Base-by-base conservation (phyloP, 2,888 invertebrate species). In the Perdita meconis region DNA sequence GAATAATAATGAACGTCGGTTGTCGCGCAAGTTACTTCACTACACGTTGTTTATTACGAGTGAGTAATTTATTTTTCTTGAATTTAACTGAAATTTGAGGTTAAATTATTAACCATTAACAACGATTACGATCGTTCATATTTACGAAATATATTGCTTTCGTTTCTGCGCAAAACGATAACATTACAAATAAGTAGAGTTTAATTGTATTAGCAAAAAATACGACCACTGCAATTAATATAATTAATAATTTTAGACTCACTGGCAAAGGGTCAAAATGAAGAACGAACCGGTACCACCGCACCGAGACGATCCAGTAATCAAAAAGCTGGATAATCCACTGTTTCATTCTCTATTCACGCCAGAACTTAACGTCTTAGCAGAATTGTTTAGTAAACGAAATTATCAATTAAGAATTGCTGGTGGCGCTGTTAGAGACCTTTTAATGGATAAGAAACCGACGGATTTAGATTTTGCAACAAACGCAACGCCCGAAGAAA, bases 391-490 rank as follows among this genome's bases (percentile, higher is more conserved):
- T 91, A 94, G 95, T 71, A 96, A 96, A 89, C 94, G 97, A 89
- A 94, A 96, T 64, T 95, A 96, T 94, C 98, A 99, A 92, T 93
- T 99, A 71, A 94, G 99, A 84, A 95, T 99, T 74, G 99, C 99
- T 47, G 99, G 99, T 55, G 99, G 99, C 4, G 98, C 99, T 19
- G 99, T 99, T 0, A 95, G 97, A 81, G 98, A 98, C 92, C 93
- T 98, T 36, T 91, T 98, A n/a, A 95, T 96, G 94, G 95, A 95
- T 3, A 94, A 94, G 61, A 93, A 93, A 82, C 98, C 98, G 0
- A 96, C 96, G 89, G 99, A 99, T 93, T 93, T 99, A 60, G 99
- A 99, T 93, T 98, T 99, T 93, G 99, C 99, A 0, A 98, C 99
- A 5, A 97, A 96, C 16, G 99, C 99, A 8, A 99, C 99, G 0